Evolutionary conservation across 2,888 invertebrate species (phyloP).

Genomic region (Ernsta delagoae): DNA sequence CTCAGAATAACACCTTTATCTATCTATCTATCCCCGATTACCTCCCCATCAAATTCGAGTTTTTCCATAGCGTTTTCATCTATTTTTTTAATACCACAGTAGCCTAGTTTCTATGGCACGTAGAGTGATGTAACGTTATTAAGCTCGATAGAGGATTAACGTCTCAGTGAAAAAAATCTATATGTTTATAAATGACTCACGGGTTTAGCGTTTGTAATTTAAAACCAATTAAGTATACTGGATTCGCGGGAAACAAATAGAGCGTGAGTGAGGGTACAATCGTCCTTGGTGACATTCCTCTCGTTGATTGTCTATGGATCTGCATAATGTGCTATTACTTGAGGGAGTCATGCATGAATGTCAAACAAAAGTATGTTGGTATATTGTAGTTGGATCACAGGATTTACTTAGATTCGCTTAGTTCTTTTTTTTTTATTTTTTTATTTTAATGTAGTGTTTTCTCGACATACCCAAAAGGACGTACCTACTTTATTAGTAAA

Average conservation of each 20-base stretch:
- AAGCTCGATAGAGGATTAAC: background rate
- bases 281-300: conserved; percentile 27
- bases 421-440: background rate
- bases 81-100: background rate
- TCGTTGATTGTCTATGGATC: background rate
- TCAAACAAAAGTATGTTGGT: conserved; percentile 2
- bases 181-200: conserved; percentile 2
- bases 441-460: background rate
- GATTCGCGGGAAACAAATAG: conserved; percentile 21
- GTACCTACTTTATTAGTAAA: no score
- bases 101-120: background rate
- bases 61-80: no score
- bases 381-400: conserved; percentile 21
- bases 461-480: no score
- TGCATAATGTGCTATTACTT: conserved; percentile 8
- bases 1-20: no score
- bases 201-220: conserved; percentile 3
- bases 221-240: background rate
- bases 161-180: background rate
- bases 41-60: no score
- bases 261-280: conserved; percentile 30
- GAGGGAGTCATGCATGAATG: conserved; percentile 28
- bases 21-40: no score
- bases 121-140: background rate
- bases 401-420: background rate